Percentiles rank a stretch among this genome's conserved stretches.
Evolutionary conservation across 2,888 invertebrate genomes (phyloP).

Genomic region (Ellobium chinense): DNA sequence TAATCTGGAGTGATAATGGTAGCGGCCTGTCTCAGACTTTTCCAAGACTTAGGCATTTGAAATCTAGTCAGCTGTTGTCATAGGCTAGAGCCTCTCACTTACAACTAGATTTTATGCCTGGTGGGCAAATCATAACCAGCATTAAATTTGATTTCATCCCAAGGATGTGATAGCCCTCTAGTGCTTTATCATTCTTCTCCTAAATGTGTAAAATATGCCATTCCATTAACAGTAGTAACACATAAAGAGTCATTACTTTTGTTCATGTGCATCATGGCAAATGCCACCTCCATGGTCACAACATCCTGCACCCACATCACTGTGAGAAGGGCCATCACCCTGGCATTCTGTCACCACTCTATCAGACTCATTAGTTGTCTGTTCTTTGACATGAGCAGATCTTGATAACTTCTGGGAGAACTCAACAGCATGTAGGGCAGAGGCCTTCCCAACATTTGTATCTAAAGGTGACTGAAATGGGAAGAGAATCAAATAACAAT

Average conservation of each 20-base stretch:
- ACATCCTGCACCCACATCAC: neutral
- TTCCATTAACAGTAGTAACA: neutral
- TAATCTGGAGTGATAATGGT: no score
- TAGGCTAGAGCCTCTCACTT: no score
- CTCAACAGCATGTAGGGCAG: constrained; percentile 68
- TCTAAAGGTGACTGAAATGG: constrained; percentile 69
- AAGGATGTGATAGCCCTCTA: no score
- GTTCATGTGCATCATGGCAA: neutral
- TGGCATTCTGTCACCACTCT: no score
- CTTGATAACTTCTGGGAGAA: constrained; percentile 63
- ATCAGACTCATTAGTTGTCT: neutral
- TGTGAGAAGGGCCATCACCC: neutral
- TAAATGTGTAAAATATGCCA: no score
- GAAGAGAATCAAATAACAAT: neutral
- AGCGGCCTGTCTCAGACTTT: no score
- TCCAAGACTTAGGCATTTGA: no score
- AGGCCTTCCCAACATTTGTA: constrained; percentile 65
- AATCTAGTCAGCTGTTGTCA: no score
- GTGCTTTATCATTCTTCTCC: no score
- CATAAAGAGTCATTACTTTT: constrained; percentile 6
- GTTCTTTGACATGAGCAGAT: neutral
- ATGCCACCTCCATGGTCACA: neutral
- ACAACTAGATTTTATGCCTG: no score
- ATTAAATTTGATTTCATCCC: no score
- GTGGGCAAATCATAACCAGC: no score